Base-by-base conservation (phyloP, 2,797 vertebrate genomes). In the Sebastiscus tertius region DNA sequence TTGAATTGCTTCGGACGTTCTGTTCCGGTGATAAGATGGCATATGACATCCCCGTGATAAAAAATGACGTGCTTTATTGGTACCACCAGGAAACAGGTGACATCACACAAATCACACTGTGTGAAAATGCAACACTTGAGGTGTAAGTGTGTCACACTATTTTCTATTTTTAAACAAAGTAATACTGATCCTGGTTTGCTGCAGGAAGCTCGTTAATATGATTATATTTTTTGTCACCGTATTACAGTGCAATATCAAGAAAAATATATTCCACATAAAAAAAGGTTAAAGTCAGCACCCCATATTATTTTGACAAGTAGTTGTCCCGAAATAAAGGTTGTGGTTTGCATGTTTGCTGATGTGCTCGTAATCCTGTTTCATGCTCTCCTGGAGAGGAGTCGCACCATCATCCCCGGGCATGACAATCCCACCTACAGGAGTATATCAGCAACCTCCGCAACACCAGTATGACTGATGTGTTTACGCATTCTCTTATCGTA, bases 361-460 rank as follows among this genome's bases (percentile, higher is more conserved):
- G 89, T 93, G 88, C 88, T 87, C 62, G 77, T 94, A 94, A 94
- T 94, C 93, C 90, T 85, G 87, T 95, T 94, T 94, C 91, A 94
- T 89, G 93, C 92, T 91, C 88, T 94, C 89, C 83, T 87, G 84
- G 84, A 87, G 89, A 88, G 79, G 75, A 90, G 90, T 92, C 86
- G 82, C 88, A 80, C 87, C 93, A 93, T 83, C 88, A 81, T 94
- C 92, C 90, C 80, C 81, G 77, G 91, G 92, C 94, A 88, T 91
- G 85, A 93, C 90, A 92, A 92, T 93, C 85, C 94, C 88, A 93
- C 93, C 94, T 94, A 93, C 94, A 84, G 79, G 87, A 93, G 86
- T 84, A 36, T 88, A 93, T 88, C 89, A 88, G 82, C 88, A 88
- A 80, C 90, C 92, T 90, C 92, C 89, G 75, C 93, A 89, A 74